Evolutionary conservation across 1,140 invertebrate genomes (phyloP).

Genomic region (Myzus persicae): DNA sequence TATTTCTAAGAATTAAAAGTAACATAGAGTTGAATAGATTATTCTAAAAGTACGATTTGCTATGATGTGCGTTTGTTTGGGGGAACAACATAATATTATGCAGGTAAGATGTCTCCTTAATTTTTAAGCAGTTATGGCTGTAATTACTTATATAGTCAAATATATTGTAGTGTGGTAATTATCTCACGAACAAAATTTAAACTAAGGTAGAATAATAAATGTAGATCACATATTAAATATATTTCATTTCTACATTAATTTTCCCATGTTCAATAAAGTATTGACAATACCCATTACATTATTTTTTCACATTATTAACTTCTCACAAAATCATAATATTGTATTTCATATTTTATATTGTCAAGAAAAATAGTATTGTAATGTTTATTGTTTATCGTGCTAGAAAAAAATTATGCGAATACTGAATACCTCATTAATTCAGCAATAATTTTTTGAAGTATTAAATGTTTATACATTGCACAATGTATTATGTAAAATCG

Average conservation of each 20-base stretch:
- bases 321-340: not conserved
- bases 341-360: not conserved
- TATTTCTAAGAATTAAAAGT: not conserved
- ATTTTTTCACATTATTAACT: not conserved
- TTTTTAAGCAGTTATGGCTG: not conserved
- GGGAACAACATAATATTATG: not conserved
- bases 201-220: not conserved
- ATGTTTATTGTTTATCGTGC: not conserved
- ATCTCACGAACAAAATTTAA: not conserved
- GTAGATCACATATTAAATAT: not conserved
- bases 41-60: not conserved
- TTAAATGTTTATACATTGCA: not conserved
- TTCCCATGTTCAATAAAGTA: not conserved
- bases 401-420: not conserved
- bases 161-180: not conserved
- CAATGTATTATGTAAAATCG: not conserved
- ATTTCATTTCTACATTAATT: not conserved
- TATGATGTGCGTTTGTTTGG: not conserved
- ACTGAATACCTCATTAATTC: not conserved
- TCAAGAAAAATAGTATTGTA: not conserved
- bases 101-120: not conserved
- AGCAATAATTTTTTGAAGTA: not conserved
- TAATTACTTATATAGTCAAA: not conserved
- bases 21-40: not conserved
- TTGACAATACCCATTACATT: not conserved